phyloP scores from a whole-genome alignment of 2,113 vertebrate species.

The Hystrix brachyura region DNA sequence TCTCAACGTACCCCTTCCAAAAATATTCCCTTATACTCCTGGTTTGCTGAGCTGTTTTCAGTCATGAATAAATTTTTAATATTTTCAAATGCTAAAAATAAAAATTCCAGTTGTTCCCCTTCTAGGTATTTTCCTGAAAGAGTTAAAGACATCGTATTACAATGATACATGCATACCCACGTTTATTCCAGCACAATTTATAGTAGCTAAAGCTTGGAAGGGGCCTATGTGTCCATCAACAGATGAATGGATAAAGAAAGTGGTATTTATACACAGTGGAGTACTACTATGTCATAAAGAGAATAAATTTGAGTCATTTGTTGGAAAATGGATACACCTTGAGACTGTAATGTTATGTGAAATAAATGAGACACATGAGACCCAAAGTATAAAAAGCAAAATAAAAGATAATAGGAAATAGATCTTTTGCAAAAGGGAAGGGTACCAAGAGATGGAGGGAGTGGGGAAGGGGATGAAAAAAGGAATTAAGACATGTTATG shows the following conservation, averaged over 20 bases:
- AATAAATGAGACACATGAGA: not conserved
- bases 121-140: not conserved
- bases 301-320: not conserved
- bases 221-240: not conserved
- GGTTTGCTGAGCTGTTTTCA: constrained; percentile 13
- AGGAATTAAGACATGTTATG: not conserved
- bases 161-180: not conserved
- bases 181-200: not conserved
- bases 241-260: not conserved
- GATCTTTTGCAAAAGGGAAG: not conserved
- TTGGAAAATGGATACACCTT: not conserved
- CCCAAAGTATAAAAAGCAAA: not conserved
- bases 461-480: not conserved
- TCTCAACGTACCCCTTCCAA: not conserved
- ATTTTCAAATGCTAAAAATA: not conserved
- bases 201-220: not conserved
- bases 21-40: constrained; percentile 1
- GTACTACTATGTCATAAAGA: not conserved
- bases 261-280: not conserved
- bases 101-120: not conserved
- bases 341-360: not conserved
- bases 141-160: not conserved
- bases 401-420: not conserved
- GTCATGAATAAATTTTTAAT: constrained; percentile 45
- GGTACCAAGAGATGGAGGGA: not conserved